Percentiles rank a stretch among this genome's conserved stretches.
Conservation (phyloP, 2,888 invertebrate species). For the Synanthedon tipuliformis region DNA sequence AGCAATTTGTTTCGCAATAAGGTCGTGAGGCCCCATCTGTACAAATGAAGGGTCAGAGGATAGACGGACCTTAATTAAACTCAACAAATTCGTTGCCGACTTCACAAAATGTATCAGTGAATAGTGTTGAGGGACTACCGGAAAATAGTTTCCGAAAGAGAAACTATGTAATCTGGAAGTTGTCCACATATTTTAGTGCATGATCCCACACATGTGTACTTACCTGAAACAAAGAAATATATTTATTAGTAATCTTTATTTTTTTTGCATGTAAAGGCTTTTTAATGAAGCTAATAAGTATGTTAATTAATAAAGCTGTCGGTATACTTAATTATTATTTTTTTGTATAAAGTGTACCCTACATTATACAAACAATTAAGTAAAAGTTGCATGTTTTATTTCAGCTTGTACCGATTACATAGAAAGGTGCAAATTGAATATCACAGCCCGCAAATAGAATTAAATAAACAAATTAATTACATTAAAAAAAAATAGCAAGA, state of each 20-base stretch:
- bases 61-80: slow-evolving; percentile 57
- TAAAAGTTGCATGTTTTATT: too few relatives aligned
- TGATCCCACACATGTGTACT: slow-evolving; percentile 20
- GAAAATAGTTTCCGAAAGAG: not conserved
- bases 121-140: not conserved
- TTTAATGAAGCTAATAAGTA: not conserved
- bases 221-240: slow-evolving; percentile 42
- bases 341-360: too few relatives aligned
- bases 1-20: slow-evolving; percentile 57
- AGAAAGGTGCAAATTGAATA: too few relatives aligned
- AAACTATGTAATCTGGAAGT: not conserved
- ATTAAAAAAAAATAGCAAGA: too few relatives aligned
- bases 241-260: not conserved
- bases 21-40: slow-evolving; percentile 50
- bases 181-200: not conserved
- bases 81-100: slow-evolving; percentile 37
- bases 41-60: slow-evolving; percentile 59
- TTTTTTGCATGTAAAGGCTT: not conserved
- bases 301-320: too few relatives aligned
- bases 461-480: too few relatives aligned
- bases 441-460: too few relatives aligned
- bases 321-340: too few relatives aligned
- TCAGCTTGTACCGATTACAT: too few relatives aligned
- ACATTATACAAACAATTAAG: too few relatives aligned
- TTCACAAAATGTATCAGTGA: slow-evolving; percentile 2